phyloP scores from a whole-genome alignment of 2,797 vertebrate genomes.

The Acanthurus leucopareius region DNA sequence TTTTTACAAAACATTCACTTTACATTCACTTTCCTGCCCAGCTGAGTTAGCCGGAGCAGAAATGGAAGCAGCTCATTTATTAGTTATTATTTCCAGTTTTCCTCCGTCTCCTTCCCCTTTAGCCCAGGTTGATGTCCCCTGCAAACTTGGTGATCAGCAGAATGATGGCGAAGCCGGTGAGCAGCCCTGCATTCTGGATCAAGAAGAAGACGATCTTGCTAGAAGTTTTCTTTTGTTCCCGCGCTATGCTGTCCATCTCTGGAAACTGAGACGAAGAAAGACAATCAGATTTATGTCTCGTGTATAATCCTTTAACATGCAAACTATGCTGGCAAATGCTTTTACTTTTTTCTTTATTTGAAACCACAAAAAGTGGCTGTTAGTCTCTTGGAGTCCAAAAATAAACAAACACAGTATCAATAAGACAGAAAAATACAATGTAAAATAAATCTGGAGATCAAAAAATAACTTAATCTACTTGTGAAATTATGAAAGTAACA shows the following conservation, averaged over 20 bases:
- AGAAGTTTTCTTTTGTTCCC: constrained; percentile 62
- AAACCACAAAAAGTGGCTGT: too few relatives aligned
- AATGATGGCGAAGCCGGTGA: constrained; percentile 84
- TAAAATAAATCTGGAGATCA: too few relatives aligned
- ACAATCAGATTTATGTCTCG: constrained; percentile 1
- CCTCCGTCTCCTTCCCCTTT: constrained; percentile 1
- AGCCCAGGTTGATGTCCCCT: constrained; percentile 83
- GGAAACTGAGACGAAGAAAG: constrained; percentile 79
- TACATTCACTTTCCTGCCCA: constrained; percentile 49
- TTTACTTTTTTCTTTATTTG: too few relatives aligned
- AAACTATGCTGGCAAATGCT: neutral
- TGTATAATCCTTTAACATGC: neutral
- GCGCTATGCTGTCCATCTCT: constrained; percentile 85
- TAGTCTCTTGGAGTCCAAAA: too few relatives aligned
- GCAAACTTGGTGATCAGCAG: constrained; percentile 87
- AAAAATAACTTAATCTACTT: too few relatives aligned
- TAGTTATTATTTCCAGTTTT: constrained; percentile 3
- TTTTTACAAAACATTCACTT: constrained; percentile 68
- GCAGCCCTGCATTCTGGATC: constrained; percentile 86
- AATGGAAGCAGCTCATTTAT: constrained; percentile 44
- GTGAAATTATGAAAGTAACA: too few relatives aligned
- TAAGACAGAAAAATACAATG: too few relatives aligned
- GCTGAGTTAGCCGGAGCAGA: constrained; percentile 38
- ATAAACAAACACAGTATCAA: too few relatives aligned
- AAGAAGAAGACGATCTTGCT: constrained; percentile 82